phyloP scores from a whole-genome alignment of 2,888 invertebrate genomes.

The Lithodes maja region DNA sequence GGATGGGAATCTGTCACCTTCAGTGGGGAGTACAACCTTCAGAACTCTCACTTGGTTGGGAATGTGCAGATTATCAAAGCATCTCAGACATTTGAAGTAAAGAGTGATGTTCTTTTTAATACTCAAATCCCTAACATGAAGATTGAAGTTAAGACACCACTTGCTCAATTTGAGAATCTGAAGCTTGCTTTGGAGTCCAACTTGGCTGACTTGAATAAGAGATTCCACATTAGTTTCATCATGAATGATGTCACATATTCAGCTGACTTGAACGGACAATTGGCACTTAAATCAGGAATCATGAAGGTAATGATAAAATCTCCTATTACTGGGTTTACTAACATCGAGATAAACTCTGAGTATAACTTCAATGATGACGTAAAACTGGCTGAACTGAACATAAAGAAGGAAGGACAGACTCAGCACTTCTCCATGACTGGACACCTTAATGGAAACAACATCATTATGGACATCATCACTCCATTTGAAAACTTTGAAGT shows the following conservation, averaged over 20 bases:
- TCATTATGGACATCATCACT: constrained; percentile 45
- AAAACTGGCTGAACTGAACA: constrained; percentile 37
- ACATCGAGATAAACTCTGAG: constrained; percentile 24
- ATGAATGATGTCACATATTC: constrained; percentile 42
- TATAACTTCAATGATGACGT: constrained; percentile 49
- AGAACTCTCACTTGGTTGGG: background rate
- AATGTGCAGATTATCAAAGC: constrained; percentile 13
- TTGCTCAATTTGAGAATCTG: constrained; percentile 34
- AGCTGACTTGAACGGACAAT: constrained; percentile 28
- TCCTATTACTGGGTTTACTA: constrained; percentile 40
- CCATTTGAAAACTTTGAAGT: constrained; percentile 53
- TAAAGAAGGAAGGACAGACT: constrained; percentile 26
- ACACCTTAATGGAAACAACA: constrained; percentile 45
- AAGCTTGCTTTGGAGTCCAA: constrained; percentile 36
- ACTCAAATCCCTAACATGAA: constrained; percentile 40
- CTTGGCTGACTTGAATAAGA: constrained; percentile 19
- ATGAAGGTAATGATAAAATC: constrained; percentile 8
- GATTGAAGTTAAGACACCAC: constrained; percentile 42
- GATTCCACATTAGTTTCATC: constrained; percentile 26
- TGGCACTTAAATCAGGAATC: constrained; percentile 29
- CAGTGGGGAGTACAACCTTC: constrained; percentile 31
- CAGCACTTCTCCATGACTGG: constrained; percentile 43
- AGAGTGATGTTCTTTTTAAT: constrained; percentile 31
- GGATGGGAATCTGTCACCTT: constrained; percentile 48
- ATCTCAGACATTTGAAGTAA: constrained; percentile 31